phyloP scores from a whole-genome alignment of 2,888 invertebrate species.

The Drosophila aldrichi region DNA sequence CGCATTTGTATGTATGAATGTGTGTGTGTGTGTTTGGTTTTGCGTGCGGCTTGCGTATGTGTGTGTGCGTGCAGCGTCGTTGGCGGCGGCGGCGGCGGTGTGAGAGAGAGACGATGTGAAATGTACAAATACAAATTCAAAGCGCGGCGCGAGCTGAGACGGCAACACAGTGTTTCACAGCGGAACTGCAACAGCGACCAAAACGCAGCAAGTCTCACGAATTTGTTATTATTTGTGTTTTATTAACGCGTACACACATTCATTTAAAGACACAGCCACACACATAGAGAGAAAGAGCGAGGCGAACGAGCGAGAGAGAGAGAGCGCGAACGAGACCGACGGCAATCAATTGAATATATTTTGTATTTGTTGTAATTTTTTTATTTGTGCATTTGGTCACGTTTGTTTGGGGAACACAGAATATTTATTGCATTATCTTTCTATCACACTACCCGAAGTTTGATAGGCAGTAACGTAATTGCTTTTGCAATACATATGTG shows the following conservation, averaged over 20 bases:
- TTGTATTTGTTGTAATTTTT: constrained; percentile 29
- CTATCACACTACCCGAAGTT: constrained; percentile 65
- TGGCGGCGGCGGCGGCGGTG: constrained; percentile 28
- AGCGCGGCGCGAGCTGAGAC: constrained; percentile 41
- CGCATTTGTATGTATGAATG: constrained; percentile 54
- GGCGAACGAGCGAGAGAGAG: constrained; percentile 12
- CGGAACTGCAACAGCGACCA: constrained; percentile 41
- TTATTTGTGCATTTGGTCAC: constrained; percentile 61
- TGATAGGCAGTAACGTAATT: constrained; percentile 37
- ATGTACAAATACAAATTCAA: constrained; percentile 51
- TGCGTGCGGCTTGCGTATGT: constrained; percentile 24
- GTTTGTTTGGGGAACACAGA: constrained; percentile 36
- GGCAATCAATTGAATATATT: constrained; percentile 63
- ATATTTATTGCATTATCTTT: constrained; percentile 59
- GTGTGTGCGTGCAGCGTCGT: constrained; percentile 41
- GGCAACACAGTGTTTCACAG: constrained; percentile 15
- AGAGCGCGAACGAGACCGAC: constrained; percentile 42
- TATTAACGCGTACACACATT: constrained; percentile 53
- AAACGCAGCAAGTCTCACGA: constrained; percentile 59
- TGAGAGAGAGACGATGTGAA: constrained; percentile 35
- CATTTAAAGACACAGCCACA: constrained; percentile 12
- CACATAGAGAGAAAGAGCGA: constrained; percentile 25
- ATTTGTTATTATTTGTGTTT: constrained; percentile 58
- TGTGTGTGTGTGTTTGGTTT: constrained; percentile 22
- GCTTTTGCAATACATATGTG: constrained; percentile 48